Evolutionary conservation across 2,888 invertebrate genomes (phyloP).

Genomic region (Agrypnus murinus): DNA sequence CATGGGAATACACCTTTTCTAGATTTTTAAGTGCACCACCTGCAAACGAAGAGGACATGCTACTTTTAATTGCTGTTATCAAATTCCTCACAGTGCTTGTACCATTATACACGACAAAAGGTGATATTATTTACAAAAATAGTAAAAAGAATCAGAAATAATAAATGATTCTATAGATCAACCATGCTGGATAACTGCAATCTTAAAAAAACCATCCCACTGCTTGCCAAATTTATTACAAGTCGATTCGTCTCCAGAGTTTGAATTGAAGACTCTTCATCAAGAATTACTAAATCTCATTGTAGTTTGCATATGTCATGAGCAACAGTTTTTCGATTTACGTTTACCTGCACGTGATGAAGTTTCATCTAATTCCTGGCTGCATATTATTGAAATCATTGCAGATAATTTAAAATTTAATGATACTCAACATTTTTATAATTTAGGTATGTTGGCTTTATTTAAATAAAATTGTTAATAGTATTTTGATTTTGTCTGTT

Average conservation of each 20-base stretch:
- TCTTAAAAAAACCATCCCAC: conserved; percentile 63
- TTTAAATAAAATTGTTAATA: conserved; percentile 16
- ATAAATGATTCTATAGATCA: conserved; percentile 56
- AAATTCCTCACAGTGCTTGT: conserved; percentile 62
- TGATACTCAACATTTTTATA: conserved; percentile 74
- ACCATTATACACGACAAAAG: conserved; percentile 59
- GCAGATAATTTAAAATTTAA: conserved; percentile 72
- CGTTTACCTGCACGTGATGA: conserved; percentile 34
- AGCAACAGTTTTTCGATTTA: conserved; percentile 63
- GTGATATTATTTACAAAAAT: conserved; percentile 9
- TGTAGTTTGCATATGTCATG: conserved; percentile 64
- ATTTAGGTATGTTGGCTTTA: conserved; percentile 73
- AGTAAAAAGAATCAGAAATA: background rate
- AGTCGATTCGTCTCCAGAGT: conserved; percentile 58
- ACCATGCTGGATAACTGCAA: conserved; percentile 64
- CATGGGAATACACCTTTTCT: conserved; percentile 78
- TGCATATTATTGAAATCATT: conserved; percentile 70
- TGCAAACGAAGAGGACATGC: conserved; percentile 77
- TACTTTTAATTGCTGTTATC: conserved; percentile 74
- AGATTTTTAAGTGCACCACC: conserved; percentile 79
- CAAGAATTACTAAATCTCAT: conserved; percentile 67
- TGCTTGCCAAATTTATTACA: conserved; percentile 63
- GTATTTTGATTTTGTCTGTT: no score
- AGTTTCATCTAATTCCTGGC: conserved; percentile 66
- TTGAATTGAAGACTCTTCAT: conserved; percentile 63